Conservation (phyloP, 2,113 vertebrate species). For the Bos indicus region DNA sequence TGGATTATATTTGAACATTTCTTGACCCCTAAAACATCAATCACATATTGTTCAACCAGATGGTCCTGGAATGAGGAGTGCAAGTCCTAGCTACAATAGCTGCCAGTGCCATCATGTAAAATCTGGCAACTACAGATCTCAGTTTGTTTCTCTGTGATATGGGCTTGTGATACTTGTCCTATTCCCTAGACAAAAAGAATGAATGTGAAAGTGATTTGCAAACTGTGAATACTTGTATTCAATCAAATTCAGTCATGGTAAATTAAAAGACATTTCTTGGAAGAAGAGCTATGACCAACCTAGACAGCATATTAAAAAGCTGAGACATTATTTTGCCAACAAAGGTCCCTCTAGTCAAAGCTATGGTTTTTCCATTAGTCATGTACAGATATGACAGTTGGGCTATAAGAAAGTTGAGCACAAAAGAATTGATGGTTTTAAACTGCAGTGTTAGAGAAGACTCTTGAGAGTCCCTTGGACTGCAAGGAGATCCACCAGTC, state of each 20-base stretch:
- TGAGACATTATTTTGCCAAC: not conserved
- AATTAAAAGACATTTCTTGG: not conserved
- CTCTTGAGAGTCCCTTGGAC: not conserved
- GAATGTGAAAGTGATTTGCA: not conserved
- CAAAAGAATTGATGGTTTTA: not conserved
- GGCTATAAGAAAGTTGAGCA: not conserved
- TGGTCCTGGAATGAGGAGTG: not conserved
- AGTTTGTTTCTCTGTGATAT: not conserved
- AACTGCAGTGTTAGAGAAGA: not conserved
- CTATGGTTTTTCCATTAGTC: not conserved
- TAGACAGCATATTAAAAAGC: not conserved
- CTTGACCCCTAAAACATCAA: not conserved
- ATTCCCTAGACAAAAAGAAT: not conserved
- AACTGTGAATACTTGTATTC: not conserved
- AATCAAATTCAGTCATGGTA: not conserved
- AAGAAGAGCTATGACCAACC: not conserved
- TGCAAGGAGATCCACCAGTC: not conserved
- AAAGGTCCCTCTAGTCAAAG: not conserved
- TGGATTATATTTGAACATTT: not conserved
- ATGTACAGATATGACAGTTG: not conserved
- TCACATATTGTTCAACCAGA: not conserved
- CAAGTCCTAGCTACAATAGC: not conserved
- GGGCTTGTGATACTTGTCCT: not conserved
- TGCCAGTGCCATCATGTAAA: not conserved
- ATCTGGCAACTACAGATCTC: not conserved